These are phyloP conservation scores for Rotaria magnacalcarata DNA, from an alignment of 2,888 invertebrate genomes.

Conservation along the genomic window DNA sequence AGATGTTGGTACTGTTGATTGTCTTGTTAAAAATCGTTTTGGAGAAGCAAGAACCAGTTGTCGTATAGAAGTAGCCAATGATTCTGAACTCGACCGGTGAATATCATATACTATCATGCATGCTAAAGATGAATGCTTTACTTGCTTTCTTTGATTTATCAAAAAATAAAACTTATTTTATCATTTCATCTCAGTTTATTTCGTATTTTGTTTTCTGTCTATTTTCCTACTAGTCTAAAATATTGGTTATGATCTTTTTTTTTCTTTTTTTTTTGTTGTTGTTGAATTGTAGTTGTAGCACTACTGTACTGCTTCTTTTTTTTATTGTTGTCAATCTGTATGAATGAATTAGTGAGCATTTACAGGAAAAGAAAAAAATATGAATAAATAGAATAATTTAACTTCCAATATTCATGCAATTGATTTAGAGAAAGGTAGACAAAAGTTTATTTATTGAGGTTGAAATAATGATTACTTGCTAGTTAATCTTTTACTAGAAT, in stretches of 20 bases:
- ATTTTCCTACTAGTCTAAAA: conserved; percentile 19
- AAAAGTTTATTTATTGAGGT: too few relatives aligned
- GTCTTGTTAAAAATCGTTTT: conserved; percentile 23
- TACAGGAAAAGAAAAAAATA: neutral
- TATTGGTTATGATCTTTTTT: neutral
- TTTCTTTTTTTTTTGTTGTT: neutral
- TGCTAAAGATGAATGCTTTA: neutral
- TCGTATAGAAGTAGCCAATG: neutral
- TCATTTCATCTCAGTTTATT: neutral
- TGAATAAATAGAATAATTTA: neutral
- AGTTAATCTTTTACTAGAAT: too few relatives aligned
- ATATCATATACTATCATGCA: neutral
- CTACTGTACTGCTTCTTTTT: neutral
- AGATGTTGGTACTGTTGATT: conserved; percentile 14
- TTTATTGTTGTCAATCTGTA: neutral
- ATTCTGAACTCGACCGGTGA: conserved; percentile 13
- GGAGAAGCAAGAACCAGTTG: conserved; percentile 34
- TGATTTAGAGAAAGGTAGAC: neutral
- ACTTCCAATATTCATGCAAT: neutral
- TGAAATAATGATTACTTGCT: too few relatives aligned
- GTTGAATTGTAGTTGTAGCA: conserved; percentile 4
- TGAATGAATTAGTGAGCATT: neutral
- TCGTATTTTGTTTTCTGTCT: neutral
- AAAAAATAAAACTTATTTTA: neutral
- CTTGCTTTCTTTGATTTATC: neutral